A percentile compares a stretch with the other conserved stretches of the same genome.
These are phyloP conservation scores for Volucella bombylans DNA, from an alignment of 2,888 invertebrate genomes.

Conservation along the genomic window DNA sequence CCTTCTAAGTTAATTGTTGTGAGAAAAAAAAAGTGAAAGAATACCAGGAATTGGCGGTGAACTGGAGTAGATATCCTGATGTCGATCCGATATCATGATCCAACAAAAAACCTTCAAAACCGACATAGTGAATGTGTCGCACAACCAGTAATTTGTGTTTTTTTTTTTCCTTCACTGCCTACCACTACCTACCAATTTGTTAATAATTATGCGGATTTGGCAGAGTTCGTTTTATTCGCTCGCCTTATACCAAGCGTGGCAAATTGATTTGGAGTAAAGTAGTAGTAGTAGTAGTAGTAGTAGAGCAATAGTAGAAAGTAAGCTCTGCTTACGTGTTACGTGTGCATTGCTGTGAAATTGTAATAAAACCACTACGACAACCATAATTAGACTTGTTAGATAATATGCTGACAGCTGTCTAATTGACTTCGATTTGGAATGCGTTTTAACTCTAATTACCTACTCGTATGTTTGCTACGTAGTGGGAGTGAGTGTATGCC, in stretches of 20 bases:
- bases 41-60: too few species aligned
- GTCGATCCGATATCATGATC: too few species aligned
- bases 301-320: background rate
- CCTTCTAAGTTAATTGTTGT: too few species aligned
- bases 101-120: too few species aligned
- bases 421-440: background rate
- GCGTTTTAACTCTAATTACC: background rate
- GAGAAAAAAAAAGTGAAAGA: too few species aligned
- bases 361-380: background rate
- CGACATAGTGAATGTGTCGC: too few species aligned
- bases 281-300: too few species aligned
- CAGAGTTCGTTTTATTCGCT: too few species aligned
- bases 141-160: too few species aligned
- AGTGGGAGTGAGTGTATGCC: too few species aligned
- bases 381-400: slow-evolving; percentile 19
- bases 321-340: background rate
- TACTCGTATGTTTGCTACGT: background rate
- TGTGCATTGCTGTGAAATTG: background rate
- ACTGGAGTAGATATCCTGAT: too few species aligned
- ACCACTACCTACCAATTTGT: slow-evolving; percentile 7
- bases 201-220: slow-evolving; percentile 16
- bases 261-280: slow-evolving; percentile 8
- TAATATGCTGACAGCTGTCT: slow-evolving; percentile 27
- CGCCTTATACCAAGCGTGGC: background rate
- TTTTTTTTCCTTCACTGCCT: too few species aligned